Percentiles rank a stretch among this genome's conserved stretches.
phyloP scores from a whole-genome alignment of 2,113 vertebrate genomes.

The Anser cygnoides region DNA sequence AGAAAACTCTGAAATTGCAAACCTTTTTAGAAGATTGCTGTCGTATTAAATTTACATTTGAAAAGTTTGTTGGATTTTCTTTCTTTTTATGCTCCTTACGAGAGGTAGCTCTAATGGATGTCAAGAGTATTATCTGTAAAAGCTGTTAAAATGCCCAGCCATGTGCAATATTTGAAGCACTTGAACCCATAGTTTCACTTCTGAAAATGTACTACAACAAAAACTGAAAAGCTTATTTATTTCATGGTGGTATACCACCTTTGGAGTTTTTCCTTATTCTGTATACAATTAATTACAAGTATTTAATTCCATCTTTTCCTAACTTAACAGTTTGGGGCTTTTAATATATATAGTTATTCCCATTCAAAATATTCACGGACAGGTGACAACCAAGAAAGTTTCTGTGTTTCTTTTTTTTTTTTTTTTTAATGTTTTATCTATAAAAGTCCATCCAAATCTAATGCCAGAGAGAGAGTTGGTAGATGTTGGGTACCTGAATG shows the following conservation, averaged over 20 bases:
- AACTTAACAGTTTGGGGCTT: not conserved
- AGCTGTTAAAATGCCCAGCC: not conserved
- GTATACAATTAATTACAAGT: not conserved
- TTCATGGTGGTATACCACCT: not conserved
- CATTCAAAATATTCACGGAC: not conserved
- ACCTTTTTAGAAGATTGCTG: not conserved
- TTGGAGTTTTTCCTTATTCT: not conserved
- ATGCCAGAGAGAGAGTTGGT: not conserved
- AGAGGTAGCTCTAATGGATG: not conserved
- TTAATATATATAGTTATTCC: not conserved
- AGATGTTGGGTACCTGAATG: not conserved
- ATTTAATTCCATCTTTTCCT: not conserved
- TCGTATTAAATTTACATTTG: not conserved
- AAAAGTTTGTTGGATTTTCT: not conserved
- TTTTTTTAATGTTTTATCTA: not conserved
- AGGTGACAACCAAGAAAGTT: not conserved
- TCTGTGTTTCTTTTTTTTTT: not conserved
- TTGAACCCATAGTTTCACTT: not conserved
- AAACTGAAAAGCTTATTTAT: not conserved
- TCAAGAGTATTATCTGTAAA: not conserved
- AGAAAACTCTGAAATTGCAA: not conserved
- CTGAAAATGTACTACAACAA: not conserved
- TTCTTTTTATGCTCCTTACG: not conserved
- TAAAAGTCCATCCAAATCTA: not conserved
- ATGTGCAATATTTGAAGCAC: not conserved